Percentiles rank a stretch among this genome's conserved stretches.
Evolutionary conservation across 2,888 invertebrate species (phyloP).

Genomic region (Girardia tigrina): DNA sequence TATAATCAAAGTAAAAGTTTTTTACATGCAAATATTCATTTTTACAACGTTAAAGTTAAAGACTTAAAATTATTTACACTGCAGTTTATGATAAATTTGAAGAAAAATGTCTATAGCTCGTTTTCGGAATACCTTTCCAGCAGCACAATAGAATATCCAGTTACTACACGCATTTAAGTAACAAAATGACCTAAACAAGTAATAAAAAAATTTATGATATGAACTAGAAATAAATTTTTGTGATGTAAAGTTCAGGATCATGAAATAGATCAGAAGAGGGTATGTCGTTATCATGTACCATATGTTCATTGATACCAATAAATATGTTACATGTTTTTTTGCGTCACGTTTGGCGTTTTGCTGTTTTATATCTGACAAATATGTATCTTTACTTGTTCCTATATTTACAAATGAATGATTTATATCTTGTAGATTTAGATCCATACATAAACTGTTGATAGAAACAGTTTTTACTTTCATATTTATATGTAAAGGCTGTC

Average conservation of each 20-base stretch:
- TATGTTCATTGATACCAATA: constrained; percentile 32
- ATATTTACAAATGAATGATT: constrained; percentile 1
- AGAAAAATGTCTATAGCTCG: constrained; percentile 21
- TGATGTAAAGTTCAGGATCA: constrained; percentile 31
- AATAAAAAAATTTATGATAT: constrained; percentile 35
- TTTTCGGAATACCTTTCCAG: constrained; percentile 33
- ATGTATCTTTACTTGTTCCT: background rate
- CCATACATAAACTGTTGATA: background rate
- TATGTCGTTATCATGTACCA: constrained; percentile 34
- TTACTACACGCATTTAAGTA: constrained; percentile 33
- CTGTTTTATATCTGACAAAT: background rate
- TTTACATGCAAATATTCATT: too few species aligned
- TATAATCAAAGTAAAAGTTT: background rate
- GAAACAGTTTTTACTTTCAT: background rate
- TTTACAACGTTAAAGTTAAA: too few species aligned
- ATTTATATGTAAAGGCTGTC: background rate
- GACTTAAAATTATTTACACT: background rate
- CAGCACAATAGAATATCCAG: constrained; percentile 36
- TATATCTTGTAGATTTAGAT: background rate
- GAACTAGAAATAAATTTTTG: constrained; percentile 32
- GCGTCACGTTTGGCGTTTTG: constrained; percentile 17
- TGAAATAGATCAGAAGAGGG: constrained; percentile 35
- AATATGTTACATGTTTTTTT: constrained; percentile 28
- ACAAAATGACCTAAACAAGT: constrained; percentile 34
- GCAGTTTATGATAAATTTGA: constrained; percentile 20